Evolutionary conservation across 1,140 invertebrate species (phyloP).

Genomic region (Drosophila bocki): DNA sequence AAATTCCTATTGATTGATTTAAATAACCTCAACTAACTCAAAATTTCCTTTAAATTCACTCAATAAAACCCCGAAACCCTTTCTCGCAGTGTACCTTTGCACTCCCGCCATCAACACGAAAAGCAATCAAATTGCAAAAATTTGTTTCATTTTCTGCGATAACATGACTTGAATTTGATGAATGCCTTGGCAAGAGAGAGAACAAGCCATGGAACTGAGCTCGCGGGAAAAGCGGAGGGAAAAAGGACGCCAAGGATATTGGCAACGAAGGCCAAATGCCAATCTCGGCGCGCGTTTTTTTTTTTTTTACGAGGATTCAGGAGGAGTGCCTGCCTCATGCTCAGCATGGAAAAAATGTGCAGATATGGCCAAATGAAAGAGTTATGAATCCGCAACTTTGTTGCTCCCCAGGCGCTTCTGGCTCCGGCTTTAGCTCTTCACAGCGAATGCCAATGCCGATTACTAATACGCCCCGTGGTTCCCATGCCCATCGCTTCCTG

Average conservation of each 20-base stretch:
- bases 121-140: constrained; percentile 84
- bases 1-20: neutral
- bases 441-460: constrained; percentile 72
- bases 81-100: neutral
- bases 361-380: constrained; percentile 82
- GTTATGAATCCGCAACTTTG: constrained; percentile 83
- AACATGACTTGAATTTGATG: constrained; percentile 84
- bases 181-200: constrained; percentile 72
- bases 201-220: constrained; percentile 36
- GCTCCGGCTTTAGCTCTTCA: constrained; percentile 35
- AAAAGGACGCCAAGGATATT: constrained; percentile 69
- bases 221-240: constrained; percentile 1
- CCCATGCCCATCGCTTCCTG: constrained; percentile 17
- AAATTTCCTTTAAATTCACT: too few relatives aligned
- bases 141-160: constrained; percentile 84
- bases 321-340: neutral
- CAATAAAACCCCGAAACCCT: neutral
- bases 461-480: constrained; percentile 72
- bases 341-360: constrained; percentile 65
- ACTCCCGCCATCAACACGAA: constrained; percentile 75
- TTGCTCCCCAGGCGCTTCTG: constrained; percentile 61
- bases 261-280: constrained; percentile 80
- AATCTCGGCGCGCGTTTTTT: constrained; percentile 77
- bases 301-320: constrained; percentile 69
- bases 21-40: neutral